Evolutionary conservation across 2,888 invertebrate species (phyloP).

Genomic region (Cosmopolites sordidus): DNA sequence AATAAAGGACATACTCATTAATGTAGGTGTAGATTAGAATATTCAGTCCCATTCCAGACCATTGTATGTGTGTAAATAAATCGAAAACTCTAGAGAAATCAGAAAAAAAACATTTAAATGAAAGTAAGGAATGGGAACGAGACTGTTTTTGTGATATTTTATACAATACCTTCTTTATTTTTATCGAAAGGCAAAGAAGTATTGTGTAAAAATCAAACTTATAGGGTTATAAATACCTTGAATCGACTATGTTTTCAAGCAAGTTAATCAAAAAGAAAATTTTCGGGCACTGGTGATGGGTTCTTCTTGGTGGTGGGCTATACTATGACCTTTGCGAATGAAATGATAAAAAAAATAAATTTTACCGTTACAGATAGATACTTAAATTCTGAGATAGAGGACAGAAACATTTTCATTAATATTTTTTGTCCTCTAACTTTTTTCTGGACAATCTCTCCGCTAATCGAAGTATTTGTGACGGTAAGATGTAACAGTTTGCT

Average conservation of each 20-base stretch:
- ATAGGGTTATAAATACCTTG: background rate
- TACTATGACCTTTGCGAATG: slow-evolving; percentile 9
- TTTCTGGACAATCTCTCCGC: slow-evolving; percentile 1
- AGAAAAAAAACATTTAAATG: too few relatives aligned
- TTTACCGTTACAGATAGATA: slow-evolving; percentile 21
- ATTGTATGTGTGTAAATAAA: too few relatives aligned
- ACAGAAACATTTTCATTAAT: background rate
- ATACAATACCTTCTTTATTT: background rate
- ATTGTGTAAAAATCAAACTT: background rate
- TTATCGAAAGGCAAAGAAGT: background rate
- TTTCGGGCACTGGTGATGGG: slow-evolving; percentile 25
- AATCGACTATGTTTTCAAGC: background rate
- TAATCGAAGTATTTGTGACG: slow-evolving; percentile 10
- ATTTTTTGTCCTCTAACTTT: background rate
- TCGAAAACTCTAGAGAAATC: too few relatives aligned
- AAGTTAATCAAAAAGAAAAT: background rate
- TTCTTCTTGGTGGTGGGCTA: slow-evolving; percentile 20
- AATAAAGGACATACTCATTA: too few relatives aligned
- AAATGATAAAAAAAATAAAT: slow-evolving; percentile 2
- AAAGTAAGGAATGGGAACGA: too few relatives aligned
- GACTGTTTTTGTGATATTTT: background rate
- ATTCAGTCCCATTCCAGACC: too few relatives aligned
- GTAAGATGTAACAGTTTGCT: slow-evolving; percentile 16
- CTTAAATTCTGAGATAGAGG: slow-evolving; percentile 1
- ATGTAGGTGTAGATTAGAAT: too few relatives aligned